Conservation (phyloP, 2,113 vertebrate species). For the rabbit (Oryctolagus cuniculus) region DNA sequence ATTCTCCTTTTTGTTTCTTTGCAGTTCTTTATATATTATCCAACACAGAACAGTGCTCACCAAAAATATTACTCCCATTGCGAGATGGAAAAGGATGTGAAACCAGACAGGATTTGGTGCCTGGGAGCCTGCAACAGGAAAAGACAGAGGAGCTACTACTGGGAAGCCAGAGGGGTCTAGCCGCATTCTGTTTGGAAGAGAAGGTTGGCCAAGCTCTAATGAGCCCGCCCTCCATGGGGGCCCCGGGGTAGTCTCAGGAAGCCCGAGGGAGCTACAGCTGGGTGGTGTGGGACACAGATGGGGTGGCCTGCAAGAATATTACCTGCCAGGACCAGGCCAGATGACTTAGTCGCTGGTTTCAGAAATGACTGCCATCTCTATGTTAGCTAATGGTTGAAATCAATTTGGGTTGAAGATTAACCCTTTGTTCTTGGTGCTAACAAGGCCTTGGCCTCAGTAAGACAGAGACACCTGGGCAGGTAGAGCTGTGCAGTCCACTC, state of each 20-base stretch:
- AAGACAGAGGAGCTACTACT: background rate
- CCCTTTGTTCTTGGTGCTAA: slow-evolving; percentile 12
- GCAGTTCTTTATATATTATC: slow-evolving; percentile 49
- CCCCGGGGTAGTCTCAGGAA: background rate
- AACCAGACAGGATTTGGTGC: background rate
- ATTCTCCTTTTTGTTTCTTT: slow-evolving; percentile 56
- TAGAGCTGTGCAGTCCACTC: background rate
- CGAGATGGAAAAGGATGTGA: slow-evolving; percentile 47
- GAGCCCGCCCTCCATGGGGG: background rate
- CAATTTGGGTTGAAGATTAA: background rate
- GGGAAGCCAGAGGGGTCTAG: background rate
- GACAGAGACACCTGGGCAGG: background rate
- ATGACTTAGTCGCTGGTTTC: background rate
- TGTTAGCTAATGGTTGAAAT: background rate
- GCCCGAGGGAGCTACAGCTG: background rate
- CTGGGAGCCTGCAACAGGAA: slow-evolving; percentile 51
- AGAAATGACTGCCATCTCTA: background rate
- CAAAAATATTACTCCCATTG: slow-evolving; percentile 46
- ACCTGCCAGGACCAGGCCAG: background rate
- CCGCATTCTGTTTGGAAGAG: background rate
- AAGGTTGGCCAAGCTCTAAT: background rate
- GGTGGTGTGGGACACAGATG: rapidly evolving
- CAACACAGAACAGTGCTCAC: slow-evolving; percentile 53
- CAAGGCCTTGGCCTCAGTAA: background rate
- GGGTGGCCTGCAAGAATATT: background rate